Base-by-base conservation (phyloP, 2,797 vertebrate species). In the Manis javanica region DNA sequence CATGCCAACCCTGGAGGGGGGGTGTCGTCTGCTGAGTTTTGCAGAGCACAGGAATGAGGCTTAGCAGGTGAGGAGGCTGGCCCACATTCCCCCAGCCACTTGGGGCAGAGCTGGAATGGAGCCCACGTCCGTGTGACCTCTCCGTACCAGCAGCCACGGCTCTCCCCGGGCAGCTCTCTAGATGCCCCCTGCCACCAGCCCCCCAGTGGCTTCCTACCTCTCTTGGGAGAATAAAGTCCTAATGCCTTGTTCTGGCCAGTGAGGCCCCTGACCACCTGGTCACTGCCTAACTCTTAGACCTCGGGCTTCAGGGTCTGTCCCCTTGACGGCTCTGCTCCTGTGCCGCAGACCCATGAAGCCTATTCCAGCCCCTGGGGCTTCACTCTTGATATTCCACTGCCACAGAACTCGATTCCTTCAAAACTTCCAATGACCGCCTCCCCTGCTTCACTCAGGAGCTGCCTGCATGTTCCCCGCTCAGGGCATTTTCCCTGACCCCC, bases 41-140 rank as follows among this genome's bases (percentile, higher is more conserved):
- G 19, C 21, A 29, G 59, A 88, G 55, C 68, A 61, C 49, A 16
- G 16, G 26, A 16, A n/a, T 1, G 68, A 69, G 86, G 55, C 29
- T 57, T 4, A 2, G 57, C 57, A 26, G 53, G 57, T 34, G 15
- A 72, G 42, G 61, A 75, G 37, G n/a, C 24, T 55, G 24, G 77
- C 57, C 71, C 42, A n/a, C 2, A 0, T 59, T 81, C 94, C 75
- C 34, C 46, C 24, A 49, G 66, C 31, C 14, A 37, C 8, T 2
- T 4, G 64, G 19, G 78, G 72, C 11, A 26, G 59, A 66, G 46
- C 75, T 81, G 81, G 68, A n/a, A 18, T 5, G 5, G 84, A 77
- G 39, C 31, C 4, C 15, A 5, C 10, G 4, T 55, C 15, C 26
- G 21, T 14, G 0, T 2, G 37, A 18, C 12, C 21, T 37, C 15